Evolutionary conservation across 2,113 vertebrate species (phyloP).

Genomic region (Phainopepla nitens): DNA sequence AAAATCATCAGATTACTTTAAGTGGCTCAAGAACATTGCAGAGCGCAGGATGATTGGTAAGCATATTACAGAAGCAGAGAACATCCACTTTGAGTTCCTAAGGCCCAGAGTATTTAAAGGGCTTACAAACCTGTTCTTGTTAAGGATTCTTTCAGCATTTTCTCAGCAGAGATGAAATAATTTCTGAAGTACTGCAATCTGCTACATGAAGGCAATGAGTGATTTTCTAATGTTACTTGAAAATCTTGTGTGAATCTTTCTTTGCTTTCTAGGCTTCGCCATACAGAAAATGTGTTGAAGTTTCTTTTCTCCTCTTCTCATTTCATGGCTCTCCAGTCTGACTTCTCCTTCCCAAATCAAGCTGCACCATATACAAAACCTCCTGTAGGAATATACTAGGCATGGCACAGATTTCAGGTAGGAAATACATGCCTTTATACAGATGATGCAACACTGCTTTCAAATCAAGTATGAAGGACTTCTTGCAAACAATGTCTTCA

Average conservation of each 20-base stretch:
- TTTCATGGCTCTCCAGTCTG: background rate
- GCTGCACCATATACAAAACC: background rate
- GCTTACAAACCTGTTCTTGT: background rate
- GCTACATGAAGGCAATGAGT: background rate
- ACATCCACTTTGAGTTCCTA: background rate
- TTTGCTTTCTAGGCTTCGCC: background rate
- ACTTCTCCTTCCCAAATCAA: background rate
- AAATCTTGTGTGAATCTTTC: background rate
- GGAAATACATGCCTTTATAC: background rate
- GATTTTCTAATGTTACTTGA: background rate
- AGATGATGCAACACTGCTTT: background rate
- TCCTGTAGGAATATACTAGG: background rate
- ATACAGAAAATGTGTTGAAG: background rate
- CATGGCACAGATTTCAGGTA: background rate
- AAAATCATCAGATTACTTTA: background rate
- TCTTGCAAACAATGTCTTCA: background rate
- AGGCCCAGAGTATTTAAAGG: background rate
- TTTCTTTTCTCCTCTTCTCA: background rate
- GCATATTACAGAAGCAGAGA: background rate
- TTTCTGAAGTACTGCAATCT: background rate
- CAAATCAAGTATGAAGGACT: background rate
- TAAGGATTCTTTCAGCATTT: background rate
- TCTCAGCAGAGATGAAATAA: background rate
- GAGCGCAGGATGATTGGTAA: background rate
- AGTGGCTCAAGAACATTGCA: background rate